These are phyloP conservation scores for Neolamprologus cancellatus DNA, from an alignment of 2,113 vertebrate species.

Conservation along the genomic window DNA sequence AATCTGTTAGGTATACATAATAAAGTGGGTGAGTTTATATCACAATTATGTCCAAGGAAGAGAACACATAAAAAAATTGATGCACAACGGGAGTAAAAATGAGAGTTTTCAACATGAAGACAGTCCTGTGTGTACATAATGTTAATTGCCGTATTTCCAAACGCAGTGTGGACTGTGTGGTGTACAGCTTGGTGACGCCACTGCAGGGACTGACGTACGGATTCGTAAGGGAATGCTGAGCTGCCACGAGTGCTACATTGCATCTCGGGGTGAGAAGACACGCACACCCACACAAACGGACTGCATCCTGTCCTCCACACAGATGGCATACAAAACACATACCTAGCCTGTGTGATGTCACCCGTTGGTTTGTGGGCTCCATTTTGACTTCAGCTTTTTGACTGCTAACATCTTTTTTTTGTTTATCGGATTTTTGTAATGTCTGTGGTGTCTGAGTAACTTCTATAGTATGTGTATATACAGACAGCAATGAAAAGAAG, in stretches of 20 bases:
- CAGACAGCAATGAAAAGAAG: neutral
- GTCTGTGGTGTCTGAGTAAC: neutral
- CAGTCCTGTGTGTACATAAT: neutral
- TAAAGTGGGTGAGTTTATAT: neutral
- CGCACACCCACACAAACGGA: neutral
- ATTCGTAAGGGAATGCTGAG: conserved; percentile 92
- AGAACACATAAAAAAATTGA: neutral
- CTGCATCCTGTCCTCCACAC: neutral
- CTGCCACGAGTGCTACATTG: conserved; percentile 89
- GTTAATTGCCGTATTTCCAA: neutral
- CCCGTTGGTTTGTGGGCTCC: neutral
- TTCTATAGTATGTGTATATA: neutral
- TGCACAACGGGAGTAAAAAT: neutral
- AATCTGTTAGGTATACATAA: neutral
- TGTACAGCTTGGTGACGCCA: conserved; percentile 86
- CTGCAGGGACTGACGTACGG: conserved; percentile 87
- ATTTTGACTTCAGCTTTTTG: neutral
- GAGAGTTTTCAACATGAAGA: neutral
- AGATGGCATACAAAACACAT: neutral
- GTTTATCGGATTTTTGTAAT: neutral
- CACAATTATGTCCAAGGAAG: neutral
- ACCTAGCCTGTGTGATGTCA: neutral
- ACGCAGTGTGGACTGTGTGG: conserved; percentile 87
- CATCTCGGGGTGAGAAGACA: conserved; percentile 82
- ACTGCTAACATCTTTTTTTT: neutral